Base-by-base conservation (phyloP, 2,113 vertebrate genomes). In the Ailurus styani region DNA sequence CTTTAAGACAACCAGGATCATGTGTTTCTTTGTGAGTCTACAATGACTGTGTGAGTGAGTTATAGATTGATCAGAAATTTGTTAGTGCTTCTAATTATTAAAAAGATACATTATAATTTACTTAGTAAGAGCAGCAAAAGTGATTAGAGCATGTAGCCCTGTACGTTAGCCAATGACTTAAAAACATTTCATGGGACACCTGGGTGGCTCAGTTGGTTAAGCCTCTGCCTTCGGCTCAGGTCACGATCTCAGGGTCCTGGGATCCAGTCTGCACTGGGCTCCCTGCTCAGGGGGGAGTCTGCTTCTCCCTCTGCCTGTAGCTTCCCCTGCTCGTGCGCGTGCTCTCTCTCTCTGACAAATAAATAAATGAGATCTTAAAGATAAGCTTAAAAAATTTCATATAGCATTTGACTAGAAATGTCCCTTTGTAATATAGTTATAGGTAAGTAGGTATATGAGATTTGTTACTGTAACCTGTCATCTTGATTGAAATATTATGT, bases 31-130 rank as follows among this genome's bases (percentile, higher is more conserved):
- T 75, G 52, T 93, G 68, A 81, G 34, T 57, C 64, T 57, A 13
- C 54, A 88, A 2, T 88, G 68, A 87, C 70, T 37, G 25, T 37
- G 29, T 31, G 37, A 68, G 77, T 85, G 77, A 50, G 5, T 55
- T 7, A 37, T 82, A 84, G 87, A 25, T 89, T 31, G 50, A 62
- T 75, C 47, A 20, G 75, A 37, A 78, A 47, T 62, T 57, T 90
- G 47, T 91, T 93, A n/a, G 10, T 55, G 7, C 79, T 93, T 87
- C 83, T 90, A 75, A 60, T 96, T 91, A 93, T 89, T 96, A 91
- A 70, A 82, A 91, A 90, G 27, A 52, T 81, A 62, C 13, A 60
- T 42, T 60, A 21, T 88, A 91, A 55, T 85, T 96, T 29, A 77
- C 15, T 88, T 95, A 57, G 62, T 29, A 87, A 50, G 66, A 60